A percentile compares a stretch with the other conserved stretches of the same genome.
Conservation (phyloP, 2,113 vertebrate species). For the Archocentrus centrarchus region DNA sequence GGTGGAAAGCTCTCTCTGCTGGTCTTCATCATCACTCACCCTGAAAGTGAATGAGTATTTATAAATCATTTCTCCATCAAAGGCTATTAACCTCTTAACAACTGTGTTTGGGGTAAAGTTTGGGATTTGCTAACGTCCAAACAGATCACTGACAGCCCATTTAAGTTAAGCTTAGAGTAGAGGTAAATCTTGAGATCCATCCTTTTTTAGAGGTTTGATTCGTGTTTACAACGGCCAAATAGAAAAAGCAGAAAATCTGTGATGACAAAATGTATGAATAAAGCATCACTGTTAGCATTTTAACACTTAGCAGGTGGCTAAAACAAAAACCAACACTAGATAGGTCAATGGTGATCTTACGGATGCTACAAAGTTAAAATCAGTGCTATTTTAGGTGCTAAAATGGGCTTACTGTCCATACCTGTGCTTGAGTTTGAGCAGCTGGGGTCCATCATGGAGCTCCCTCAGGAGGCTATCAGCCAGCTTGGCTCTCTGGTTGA, state of each 20-base stretch:
- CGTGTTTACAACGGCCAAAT: too few species aligned
- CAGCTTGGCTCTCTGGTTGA: slow-evolving; percentile 61
- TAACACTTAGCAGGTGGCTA: neutral
- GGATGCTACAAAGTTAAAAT: neutral
- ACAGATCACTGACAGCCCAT: neutral
- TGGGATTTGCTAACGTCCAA: too few species aligned
- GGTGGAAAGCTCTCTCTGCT: slow-evolving; percentile 20
- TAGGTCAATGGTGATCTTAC: neutral
- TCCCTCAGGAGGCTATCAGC: slow-evolving; percentile 71
- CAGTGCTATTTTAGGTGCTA: neutral
- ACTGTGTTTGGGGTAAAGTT: neutral
- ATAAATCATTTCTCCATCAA: slow-evolving; percentile 9
- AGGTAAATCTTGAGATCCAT: neutral
- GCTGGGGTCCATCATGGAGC: slow-evolving; percentile 47
- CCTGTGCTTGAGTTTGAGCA: slow-evolving; percentile 48
- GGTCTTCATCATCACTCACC: slow-evolving; percentile 24
- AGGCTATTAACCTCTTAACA: neutral
- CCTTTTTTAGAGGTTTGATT: neutral
- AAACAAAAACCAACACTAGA: neutral
- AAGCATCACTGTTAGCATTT: neutral
- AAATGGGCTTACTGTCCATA: neutral
- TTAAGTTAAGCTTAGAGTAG: neutral
- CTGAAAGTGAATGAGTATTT: slow-evolving; percentile 25
- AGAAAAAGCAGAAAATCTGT: neutral
- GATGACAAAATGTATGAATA: neutral